Evolutionary conservation across 2,113 vertebrate genomes (phyloP), one percentile per base, ranked within the genome.

Genomic region (Uropsilus gracilis): DNA sequence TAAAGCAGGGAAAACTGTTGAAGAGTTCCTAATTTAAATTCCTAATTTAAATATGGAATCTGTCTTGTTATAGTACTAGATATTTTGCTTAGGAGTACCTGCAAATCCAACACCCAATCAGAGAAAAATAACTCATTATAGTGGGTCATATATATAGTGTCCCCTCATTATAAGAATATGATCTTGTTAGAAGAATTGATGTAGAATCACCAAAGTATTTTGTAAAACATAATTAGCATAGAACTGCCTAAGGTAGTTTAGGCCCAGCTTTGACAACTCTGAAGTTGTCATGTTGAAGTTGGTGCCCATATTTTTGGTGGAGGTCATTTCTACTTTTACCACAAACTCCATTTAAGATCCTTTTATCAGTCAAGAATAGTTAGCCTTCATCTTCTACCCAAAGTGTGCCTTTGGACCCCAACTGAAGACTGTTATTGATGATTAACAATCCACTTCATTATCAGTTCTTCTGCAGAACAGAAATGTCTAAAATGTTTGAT

Each of bases 171-270:
- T 10, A 26, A 18, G 46, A 71, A 82, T 44, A 46, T 59, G 17
- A 76, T 59, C 37, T 71, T 66, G 34, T 66, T 53, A 32, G 84
- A 86, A 57, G 1, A 92, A 34, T 14, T 73, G 13, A 53, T 72
- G 84, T 81, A 61, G 22, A 76, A 81, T 55, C 44, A 81, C 17
- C 80, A 22, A 30, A 76, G 3, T 53, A 53, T 72, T 96, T 96
- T 82, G 12, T 12, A 85, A 81, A 92, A 77, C 16, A 50, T 37
- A 24, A 16, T 78, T 34, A 88, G 22, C 53, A 32, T 22, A 50
- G 6, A 76, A 61, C 26, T 28, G n/a, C n/a, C n/a, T n/a, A n/a
- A n/a, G n/a, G 5, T 77, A 44, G 64, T 82, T 50, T 63, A 86
- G 17, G 16, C 3, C 14, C 42, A 77, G 22, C 14, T 50, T 86